Evolutionary conservation across 2,113 vertebrate genomes (phyloP), one percentile per base, ranked within the genome.

Genomic region (Prionailurus bengalensis): DNA sequence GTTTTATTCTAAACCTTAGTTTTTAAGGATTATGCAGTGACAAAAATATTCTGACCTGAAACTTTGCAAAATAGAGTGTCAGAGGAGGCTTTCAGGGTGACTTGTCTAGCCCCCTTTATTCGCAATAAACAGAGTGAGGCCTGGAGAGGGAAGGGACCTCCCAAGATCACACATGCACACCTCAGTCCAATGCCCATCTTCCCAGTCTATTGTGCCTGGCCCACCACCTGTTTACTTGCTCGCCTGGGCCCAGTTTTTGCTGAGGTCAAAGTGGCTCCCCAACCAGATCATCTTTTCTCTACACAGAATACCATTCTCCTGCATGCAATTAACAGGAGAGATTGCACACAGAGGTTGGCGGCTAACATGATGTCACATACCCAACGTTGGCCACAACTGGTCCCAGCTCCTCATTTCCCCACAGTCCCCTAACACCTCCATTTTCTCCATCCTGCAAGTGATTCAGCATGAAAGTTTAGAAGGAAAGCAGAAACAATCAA

Each of bases 1-100:
- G n/a, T 76, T 76, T 96, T 53, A 51, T 65, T 73, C 71, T 81
- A 71, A 65, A 55, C 48, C n/a, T 79, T 36, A 68, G 21, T 63
- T 84, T 78, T 55, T 73, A 21, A 82, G 53, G 39, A 79, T 90
- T 83, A 88, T 71, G 16, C 12, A 73, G 89, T 7, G 25, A 55
- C 36, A n/a, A 84, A 96, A 84, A 19, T 27, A 81, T 25, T 66
- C 36, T 39, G 45, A 45, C 61, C 53, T 74, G 11, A 19, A 61
- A 17, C 55, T 80, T 66, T 91, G 17, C n/a, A 76, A 63, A 95
- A 6, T 17, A 74, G 51, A 82, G 0, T 31, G 48, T 58, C 36
- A 31, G 42, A 48, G 12, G 65, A 74, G 48, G 70, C 1, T 48
- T 45, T 27, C 45, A 21, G 61, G 58, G 39, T 33, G 16, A 39